Evolutionary conservation across 1,140 invertebrate species (phyloP), one percentile per base, ranked within the genome.

Genomic region (Drosophila bifasciata): DNA sequence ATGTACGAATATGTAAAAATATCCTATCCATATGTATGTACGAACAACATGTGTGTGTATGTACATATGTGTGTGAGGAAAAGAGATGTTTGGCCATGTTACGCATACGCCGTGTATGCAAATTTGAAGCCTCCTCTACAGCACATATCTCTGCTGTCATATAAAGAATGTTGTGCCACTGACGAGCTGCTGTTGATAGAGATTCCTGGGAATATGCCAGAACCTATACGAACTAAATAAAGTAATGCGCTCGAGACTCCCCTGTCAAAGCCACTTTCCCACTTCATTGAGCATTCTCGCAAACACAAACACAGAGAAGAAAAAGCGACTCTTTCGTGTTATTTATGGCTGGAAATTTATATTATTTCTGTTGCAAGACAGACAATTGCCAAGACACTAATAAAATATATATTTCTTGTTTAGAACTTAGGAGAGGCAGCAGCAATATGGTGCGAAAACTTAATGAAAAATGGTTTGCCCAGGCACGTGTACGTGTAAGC

Each of bases 391-490:
- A 61, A 50, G 63, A 25, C 56, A 55, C 63, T 63, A 83, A 85
- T 84, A 79, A 85, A 85, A 77, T 69, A 48, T 69, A 48, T 69
- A 64, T 83, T 68, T 69, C 53, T 43, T 57, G 41, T 66, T 44
- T 64, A 60, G 53, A 58, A 66, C 41, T 48, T 74, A 57, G 71
- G 77, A 57, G 73, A 62, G 41, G 79, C 71, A 72, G 79, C 71
- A 72, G 79, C 71, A 72, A 85, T 76, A 79, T 74, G 76, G 63
- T 72, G 71, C 64, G 70, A 85, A 85, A 79, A 85, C 80, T 72
- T 85, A 79, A 85, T 85, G 72, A 84, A 84, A 85, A 85, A 85
- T 76, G 76, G 78, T 76, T 81, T 25, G 51, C 36, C 46, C 52
- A 44, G 48, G 49, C 46, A 70, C 67, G 63, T 70, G 67, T 69